Evolutionary conservation across 2,113 vertebrate genomes (phyloP), one percentile per base, ranked within the genome.

Genomic region (Nematolebias whitei): DNA sequence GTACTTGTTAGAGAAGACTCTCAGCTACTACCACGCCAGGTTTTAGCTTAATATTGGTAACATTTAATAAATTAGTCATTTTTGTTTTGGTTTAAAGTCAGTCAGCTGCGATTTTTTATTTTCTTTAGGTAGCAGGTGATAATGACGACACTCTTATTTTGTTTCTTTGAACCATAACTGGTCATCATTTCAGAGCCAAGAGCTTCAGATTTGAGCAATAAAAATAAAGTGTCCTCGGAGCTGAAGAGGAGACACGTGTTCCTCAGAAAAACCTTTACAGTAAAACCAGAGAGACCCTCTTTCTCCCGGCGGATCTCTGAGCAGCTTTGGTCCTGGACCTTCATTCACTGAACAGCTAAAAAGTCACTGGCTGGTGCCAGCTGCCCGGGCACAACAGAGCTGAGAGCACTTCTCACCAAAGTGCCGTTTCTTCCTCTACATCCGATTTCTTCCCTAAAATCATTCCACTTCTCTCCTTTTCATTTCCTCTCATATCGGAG

Each of bases 341-440:
- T 29, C 41, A 45, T 62, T 57, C 73, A 76, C 72, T 67, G 78
- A 83, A 80, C 38, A 82, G 75, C 52, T 68, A 65, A 69, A 76
- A 63, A 71, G 63, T 76, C 82, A 81, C 71, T 79, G 78, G 80
- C 71, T 71, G 41, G 65, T 63, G 78, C 84, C 88, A 87, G 68
- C 44, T 71, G 64, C 71, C 78, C 70, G 38, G 43, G 68, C 79
- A 79, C 62, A 84, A 79, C 47, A 66, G 55, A 78, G 65, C 61
- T 55, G 49, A 79, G 72, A 71, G 80, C 80, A 65, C 82, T 87
- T 74, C 71, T 74, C 73, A 68, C 62, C 67, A 61, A 68, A 85
- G 74, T 41, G 59, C 58, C 43, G 32, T 68, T 77, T 53, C 74
- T 76, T 72, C 72, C 58, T 76, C 68, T 38, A 14, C 62, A 58